Base-by-base conservation (phyloP, 2,113 vertebrate species). In the Prietella phreatophila region DNA sequence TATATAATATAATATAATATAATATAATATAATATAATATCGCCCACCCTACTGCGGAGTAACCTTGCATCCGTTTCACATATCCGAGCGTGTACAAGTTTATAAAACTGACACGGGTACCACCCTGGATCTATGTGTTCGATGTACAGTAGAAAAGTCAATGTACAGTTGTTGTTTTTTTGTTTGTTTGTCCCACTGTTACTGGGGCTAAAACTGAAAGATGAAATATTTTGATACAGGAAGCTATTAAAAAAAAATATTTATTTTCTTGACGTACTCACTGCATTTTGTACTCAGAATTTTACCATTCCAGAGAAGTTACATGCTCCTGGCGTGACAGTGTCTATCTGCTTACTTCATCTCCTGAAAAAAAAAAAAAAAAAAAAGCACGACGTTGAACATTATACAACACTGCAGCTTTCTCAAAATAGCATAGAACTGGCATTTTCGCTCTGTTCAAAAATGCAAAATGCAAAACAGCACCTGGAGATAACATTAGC, bases 151-250 rank as follows among this genome's bases (percentile, higher is more conserved):
- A 53, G 9, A 56, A 80, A 67, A 19, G 22, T 53, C 61, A 82
- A 81, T 33, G 71, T 82, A 14, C 78, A 81, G 67, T 65, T 15
- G n/a, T n/a, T n/a, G n/a, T 30, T 11, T 67, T 3, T 67, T 65
- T 30, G 0, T 3, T 73, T 60, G 39, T 61, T 11, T 55, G 87
- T 47, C 80, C 55, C 80, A 17, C 30, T 80, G 75, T 56, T 78
- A 67, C 15, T 50, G 47, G 83, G 83, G 50, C 19, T 53, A 78
- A 85, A 78, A 33, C 47, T 79, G 27, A 85, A 69, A 87, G 58
- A 90, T 61, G 14, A 84, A 88, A 76, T 91, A 91, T 89, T 89
- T 91, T 91, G 79, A 89, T 89, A 91, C 73, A 55, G 76, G 33
- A 87, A 89, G 60, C 63, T 85, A 91, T 80, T 87, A 91, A 89